Conservation (phyloP, 1,140 invertebrate genomes). For the Cydia fagiglandana region DNA sequence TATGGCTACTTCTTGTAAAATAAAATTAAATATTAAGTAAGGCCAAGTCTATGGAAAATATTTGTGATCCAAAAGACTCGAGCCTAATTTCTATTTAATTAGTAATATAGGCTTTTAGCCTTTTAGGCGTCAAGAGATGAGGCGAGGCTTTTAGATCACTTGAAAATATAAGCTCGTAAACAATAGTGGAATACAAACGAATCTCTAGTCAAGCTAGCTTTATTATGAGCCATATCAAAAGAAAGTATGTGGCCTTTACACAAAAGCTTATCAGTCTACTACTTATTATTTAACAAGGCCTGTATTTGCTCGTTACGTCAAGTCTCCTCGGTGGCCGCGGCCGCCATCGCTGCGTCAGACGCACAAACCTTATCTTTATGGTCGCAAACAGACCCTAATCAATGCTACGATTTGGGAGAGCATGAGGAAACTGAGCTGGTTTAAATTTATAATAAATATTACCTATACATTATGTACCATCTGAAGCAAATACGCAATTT, state of each 20-base stretch:
- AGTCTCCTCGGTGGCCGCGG: constrained; percentile 62
- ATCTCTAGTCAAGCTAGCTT: background rate
- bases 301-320: constrained; percentile 61
- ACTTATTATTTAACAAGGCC: constrained; percentile 64
- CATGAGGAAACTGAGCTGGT: background rate
- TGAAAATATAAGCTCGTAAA: too few species aligned
- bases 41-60: too few species aligned
- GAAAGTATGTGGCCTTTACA: background rate
- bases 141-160: too few species aligned
- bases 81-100: too few species aligned
- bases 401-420: constrained; percentile 38
- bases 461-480: background rate
- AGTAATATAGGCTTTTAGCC: too few species aligned
- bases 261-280: constrained; percentile 45
- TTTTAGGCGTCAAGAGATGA: too few species aligned
- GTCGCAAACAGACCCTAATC: constrained; percentile 66
- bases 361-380: constrained; percentile 71
- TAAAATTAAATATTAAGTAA: too few species aligned
- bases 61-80: too few species aligned
- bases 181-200: too few species aligned
- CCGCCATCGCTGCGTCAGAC: constrained; percentile 45
- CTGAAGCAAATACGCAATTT: too few species aligned
- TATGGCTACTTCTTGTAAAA: too few species aligned
- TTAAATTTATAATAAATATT: background rate
- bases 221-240: background rate